phyloP scores from a whole-genome alignment of 2,113 vertebrate species.

The Cheilinus undulatus region DNA sequence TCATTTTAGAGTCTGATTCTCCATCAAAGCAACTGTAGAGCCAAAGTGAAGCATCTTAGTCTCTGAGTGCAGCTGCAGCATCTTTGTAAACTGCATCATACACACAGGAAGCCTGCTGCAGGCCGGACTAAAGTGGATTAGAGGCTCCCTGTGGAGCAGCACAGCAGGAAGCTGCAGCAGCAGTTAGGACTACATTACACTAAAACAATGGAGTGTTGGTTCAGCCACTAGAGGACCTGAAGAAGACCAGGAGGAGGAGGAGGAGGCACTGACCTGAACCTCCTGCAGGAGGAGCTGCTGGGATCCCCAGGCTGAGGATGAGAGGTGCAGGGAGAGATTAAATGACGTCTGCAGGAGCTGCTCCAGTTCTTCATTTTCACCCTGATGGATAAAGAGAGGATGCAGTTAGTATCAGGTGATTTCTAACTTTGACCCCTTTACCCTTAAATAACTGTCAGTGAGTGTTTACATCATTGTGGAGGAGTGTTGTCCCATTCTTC shows the following conservation, averaged over 20 bases:
- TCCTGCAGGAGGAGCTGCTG: slow-evolving; percentile 42
- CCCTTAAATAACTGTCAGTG: too few relatives aligned
- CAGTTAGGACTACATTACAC: not conserved
- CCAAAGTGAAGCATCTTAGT: too few relatives aligned
- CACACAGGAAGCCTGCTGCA: slow-evolving; percentile 16
- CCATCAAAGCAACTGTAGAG: too few relatives aligned
- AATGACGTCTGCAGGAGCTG: too few relatives aligned
- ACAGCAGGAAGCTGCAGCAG: slow-evolving; percentile 2
- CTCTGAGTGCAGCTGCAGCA: too few relatives aligned
- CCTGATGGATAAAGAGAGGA: slow-evolving; percentile 6
- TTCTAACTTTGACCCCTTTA: too few relatives aligned
- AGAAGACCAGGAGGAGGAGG: not conserved
- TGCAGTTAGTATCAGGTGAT: too few relatives aligned
- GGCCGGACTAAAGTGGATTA: slow-evolving; percentile 36
- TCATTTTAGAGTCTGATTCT: too few relatives aligned
- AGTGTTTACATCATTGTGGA: too few relatives aligned
- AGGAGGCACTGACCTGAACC: slow-evolving; percentile 80
- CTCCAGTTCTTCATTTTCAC: slow-evolving; percentile 83
- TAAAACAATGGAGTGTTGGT: not conserved
- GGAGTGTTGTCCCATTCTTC: too few relatives aligned
- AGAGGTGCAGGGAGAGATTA: slow-evolving; percentile 54
- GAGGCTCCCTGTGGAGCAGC: slow-evolving; percentile 11
- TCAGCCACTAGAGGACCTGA: slow-evolving; percentile 44
- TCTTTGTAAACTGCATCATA: too few relatives aligned
- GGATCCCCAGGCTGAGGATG: slow-evolving; percentile 42